Evolutionary conservation across 2,797 vertebrate genomes (phyloP).

Genomic region (Paguma larvata): DNA sequence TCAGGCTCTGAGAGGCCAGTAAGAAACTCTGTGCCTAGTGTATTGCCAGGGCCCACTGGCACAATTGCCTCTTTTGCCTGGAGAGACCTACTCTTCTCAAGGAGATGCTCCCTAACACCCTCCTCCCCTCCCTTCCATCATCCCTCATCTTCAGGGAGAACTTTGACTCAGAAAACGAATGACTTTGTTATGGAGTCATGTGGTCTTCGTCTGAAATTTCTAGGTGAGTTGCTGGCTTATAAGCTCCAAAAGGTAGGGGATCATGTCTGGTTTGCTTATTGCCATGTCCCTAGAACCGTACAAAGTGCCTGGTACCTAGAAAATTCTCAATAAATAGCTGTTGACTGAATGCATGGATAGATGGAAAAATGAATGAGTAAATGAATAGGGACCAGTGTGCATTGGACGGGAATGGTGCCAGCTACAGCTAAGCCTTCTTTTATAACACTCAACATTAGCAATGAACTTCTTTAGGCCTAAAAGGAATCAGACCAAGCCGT

Average conservation of each 20-base stretch:
- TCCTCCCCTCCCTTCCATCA: background rate
- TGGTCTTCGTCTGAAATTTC: background rate
- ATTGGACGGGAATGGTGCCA: background rate
- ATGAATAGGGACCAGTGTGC: background rate
- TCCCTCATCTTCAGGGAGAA: background rate
- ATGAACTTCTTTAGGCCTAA: background rate
- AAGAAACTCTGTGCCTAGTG: background rate
- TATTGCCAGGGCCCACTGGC: background rate
- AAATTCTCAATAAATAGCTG: background rate
- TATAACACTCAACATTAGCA: background rate
- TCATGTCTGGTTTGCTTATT: background rate
- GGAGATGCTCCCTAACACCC: background rate
- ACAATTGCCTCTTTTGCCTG: background rate
- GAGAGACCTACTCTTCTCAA: background rate
- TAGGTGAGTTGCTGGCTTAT: background rate
- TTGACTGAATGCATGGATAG: background rate
- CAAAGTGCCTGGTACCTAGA: background rate
- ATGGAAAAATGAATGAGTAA: background rate
- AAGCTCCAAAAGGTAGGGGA: background rate
- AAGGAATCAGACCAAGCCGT: constrained; percentile 43
- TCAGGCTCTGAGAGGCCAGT: background rate
- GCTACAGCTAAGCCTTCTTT: background rate
- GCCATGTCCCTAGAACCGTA: background rate
- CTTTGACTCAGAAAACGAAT: background rate
- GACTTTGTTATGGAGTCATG: background rate